Evolutionary conservation across 2,797 vertebrate genomes (phyloP), one percentile per base, ranked within the genome.

Genomic region (Acanthornis magna): DNA sequence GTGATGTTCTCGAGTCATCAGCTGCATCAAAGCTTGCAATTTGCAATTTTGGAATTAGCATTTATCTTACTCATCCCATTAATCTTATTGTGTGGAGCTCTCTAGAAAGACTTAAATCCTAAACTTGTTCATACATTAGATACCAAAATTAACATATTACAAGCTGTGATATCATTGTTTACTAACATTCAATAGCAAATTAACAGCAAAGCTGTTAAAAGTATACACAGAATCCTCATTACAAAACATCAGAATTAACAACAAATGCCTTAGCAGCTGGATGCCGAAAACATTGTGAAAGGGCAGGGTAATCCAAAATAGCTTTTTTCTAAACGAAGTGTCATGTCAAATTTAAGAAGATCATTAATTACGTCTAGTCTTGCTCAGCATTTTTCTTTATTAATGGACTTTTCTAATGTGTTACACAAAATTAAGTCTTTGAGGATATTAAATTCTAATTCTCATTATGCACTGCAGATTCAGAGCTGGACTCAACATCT

Each of bases 51-150:
- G 40, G 66, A 81, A 58, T 62, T 73, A 66, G 27, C 13, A 53
- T 89, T 96, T 86, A 10, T 91, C 70, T 85, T 70, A 77, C 32
- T 95, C 91, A 73, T 73, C 53, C 53, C 47, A 60, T 54, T 83
- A 83, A 62, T 81, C 60, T 89, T 60, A 62, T 40, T 76, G 53
- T 1, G 5, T 54, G 42, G 29, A 68, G n/a, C 21, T 62, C 42
- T 85, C 85, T 61, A 55, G 57, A 16, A 72, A 58, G n/a, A 63
- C 50, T 75, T 71, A 76, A 83, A 34, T 91, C 68, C 48, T 50
- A 40, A 81, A 91, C 36, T 82, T 82, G 16, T 67, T 84, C 19
- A 50, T 63, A 30, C 23, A 50, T 34, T 60, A 71, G 19, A 17
- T 67, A 38, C 48, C 66, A 66, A 34, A 89, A 79, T 88, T 55